These are phyloP conservation scores for Iselma pallidipennis DNA, from an alignment of 2,888 invertebrate genomes.

Conservation along the genomic window DNA sequence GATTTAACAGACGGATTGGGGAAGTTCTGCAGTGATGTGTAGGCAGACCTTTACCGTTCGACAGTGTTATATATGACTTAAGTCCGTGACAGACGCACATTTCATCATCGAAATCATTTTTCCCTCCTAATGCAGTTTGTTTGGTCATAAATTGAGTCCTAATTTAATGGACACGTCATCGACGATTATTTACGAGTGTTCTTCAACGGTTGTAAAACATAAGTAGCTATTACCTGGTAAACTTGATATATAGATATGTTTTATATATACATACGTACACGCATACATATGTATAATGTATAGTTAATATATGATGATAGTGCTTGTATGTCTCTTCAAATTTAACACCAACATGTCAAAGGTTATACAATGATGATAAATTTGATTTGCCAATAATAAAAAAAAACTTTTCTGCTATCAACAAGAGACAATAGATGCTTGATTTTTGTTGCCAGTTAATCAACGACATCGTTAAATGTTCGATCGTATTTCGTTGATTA, in stretches of 20 bases:
- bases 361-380: slow-evolving; percentile 17
- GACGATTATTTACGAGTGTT: slow-evolving; percentile 48
- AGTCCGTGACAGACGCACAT: background rate
- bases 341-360: slow-evolving; percentile 37
- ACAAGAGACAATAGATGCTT: no score
- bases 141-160: slow-evolving; percentile 50
- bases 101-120: slow-evolving; percentile 40
- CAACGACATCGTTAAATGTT: background rate
- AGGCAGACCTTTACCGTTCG: no score
- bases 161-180: slow-evolving; percentile 54
- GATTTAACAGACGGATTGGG: no score
- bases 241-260: slow-evolving; percentile 32
- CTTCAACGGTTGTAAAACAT: slow-evolving; percentile 51
- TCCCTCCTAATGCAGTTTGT: slow-evolving; percentile 44
- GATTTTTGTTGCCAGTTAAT: background rate
- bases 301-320: slow-evolving; percentile 19
- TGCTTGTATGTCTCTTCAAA: slow-evolving; percentile 24
- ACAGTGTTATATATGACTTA: background rate
- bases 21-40: no score
- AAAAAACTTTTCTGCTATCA: no score
- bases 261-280: slow-evolving; percentile 2
- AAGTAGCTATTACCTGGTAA: slow-evolving; percentile 49
- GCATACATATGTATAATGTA: no score
- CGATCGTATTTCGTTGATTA: no score
- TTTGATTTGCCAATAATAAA: slow-evolving; percentile 18